These are phyloP conservation scores for Corydoras maculifer DNA, from an alignment of 2,113 vertebrate genomes.

Conservation along the genomic window DNA sequence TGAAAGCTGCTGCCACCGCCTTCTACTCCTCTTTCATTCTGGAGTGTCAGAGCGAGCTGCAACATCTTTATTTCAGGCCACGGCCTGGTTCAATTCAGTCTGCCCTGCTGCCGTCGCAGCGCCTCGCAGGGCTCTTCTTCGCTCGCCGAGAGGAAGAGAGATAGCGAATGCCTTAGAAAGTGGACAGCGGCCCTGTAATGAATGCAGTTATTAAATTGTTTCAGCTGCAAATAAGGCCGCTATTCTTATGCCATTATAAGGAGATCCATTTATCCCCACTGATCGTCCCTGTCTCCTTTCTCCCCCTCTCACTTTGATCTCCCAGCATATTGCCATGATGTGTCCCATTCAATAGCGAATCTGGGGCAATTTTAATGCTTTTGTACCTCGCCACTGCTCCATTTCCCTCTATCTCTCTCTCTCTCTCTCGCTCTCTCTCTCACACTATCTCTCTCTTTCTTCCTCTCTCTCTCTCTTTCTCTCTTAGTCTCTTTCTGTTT, in stretches of 20 bases:
- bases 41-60: conserved; percentile 85
- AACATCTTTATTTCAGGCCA: conserved; percentile 92
- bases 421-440: conserved; percentile 34
- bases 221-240: conserved; percentile 89
- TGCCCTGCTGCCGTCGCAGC: conserved; percentile 47
- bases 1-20: conserved; percentile 82
- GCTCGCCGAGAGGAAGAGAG: conserved; percentile 57
- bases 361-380: conserved; percentile 99
- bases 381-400: conserved; percentile 99
- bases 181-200: conserved; percentile 89
- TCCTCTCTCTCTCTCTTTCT: conserved; percentile 10
- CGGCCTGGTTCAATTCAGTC: conserved; percentile 80
- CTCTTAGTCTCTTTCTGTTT: conserved; percentile 68
- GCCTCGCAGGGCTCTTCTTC: conserved; percentile 7
- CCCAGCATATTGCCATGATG: conserved; percentile 97
- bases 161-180: conserved; percentile 36
- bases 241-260: conserved; percentile 99
- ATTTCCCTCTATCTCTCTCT: conserved; percentile 80
- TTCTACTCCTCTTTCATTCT: conserved; percentile 92
- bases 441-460: conserved; percentile 12
- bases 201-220: conserved; percentile 99
- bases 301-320: conserved; percentile 98
- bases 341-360: conserved; percentile 99
- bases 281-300: conserved; percentile 93
- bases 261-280: conserved; percentile 99